phyloP scores from a whole-genome alignment of 2,888 invertebrate species.

The Lordiphosa fenestrarum region DNA sequence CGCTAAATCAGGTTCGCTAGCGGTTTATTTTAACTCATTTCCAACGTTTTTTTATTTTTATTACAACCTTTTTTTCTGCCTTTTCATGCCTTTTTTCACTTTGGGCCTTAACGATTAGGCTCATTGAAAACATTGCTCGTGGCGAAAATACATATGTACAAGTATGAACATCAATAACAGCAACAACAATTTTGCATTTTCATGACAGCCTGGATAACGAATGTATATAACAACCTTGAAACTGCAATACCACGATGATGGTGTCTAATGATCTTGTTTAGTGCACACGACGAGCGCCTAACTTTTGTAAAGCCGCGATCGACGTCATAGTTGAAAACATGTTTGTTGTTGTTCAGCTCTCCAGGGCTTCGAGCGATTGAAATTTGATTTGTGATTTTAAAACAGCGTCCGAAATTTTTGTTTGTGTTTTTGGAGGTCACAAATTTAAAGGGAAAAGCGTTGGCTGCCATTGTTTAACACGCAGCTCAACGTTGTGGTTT shows the following conservation, averaged over 20 bases:
- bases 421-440: slow-evolving; percentile 37
- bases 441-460: slow-evolving; percentile 42
- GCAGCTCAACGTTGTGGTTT: slow-evolving; percentile 9
- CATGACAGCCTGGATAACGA: slow-evolving; percentile 37
- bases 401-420: slow-evolving; percentile 33
- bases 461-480: slow-evolving; percentile 34
- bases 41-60: slow-evolving; percentile 15
- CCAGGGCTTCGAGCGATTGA: slow-evolving; percentile 17
- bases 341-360: slow-evolving; percentile 32
- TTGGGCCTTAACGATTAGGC: slow-evolving; percentile 53
- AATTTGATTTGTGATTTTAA: slow-evolving; percentile 29
- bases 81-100: slow-evolving; percentile 56
- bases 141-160: slow-evolving; percentile 22
- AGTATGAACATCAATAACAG: neutral
- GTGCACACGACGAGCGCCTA: slow-evolving; percentile 23
- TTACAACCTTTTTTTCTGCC: slow-evolving; percentile 17
- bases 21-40: slow-evolving; percentile 23
- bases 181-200: slow-evolving; percentile 59
- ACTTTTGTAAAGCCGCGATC: slow-evolving; percentile 18
- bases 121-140: slow-evolving; percentile 56
- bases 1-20: slow-evolving; percentile 49
- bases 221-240: slow-evolving; percentile 55
- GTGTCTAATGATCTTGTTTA: slow-evolving; percentile 56
- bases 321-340: slow-evolving; percentile 50
- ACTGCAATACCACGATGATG: slow-evolving; percentile 35